phyloP scores from a whole-genome alignment of 92 coral and sea anemone species.

The Zoanthus sociatus region DNA sequence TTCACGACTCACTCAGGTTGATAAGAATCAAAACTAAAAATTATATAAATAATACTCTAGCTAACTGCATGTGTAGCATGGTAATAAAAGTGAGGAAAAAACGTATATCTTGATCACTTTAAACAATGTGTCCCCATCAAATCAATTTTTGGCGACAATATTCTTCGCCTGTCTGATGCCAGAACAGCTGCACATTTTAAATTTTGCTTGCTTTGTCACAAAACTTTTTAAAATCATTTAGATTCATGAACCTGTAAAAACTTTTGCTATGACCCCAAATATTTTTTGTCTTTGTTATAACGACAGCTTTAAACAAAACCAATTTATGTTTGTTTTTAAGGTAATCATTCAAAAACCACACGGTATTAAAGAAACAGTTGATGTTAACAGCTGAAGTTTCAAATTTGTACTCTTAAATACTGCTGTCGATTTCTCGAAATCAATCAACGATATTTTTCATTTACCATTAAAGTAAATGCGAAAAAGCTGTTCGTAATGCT shows the following conservation, averaged over 20 bases:
- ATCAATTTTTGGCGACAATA: background rate
- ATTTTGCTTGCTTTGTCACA: background rate
- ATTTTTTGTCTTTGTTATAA: background rate
- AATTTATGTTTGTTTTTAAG: background rate
- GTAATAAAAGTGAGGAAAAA: background rate
- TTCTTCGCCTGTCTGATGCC: background rate
- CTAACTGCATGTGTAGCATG: conserved; percentile 3
- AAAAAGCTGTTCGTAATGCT: background rate
- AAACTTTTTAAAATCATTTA: background rate
- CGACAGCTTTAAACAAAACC: background rate
- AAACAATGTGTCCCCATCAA: background rate
- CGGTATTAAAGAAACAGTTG: background rate
- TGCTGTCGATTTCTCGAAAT: background rate
- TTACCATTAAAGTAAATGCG: background rate
- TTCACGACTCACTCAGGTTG: background rate
- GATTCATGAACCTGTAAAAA: background rate
- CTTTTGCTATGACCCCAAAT: conserved; percentile 3
- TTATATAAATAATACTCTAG: conserved; percentile 14
- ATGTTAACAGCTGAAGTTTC: background rate
- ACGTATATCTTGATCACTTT: conserved; percentile 9
- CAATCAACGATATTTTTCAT: background rate
- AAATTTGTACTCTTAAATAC: no score
- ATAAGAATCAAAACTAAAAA: background rate
- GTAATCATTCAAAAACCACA: background rate
- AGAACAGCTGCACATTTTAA: background rate